phyloP scores from a whole-genome alignment of 2,888 invertebrate species.

The Eristalis arbustorum region DNA sequence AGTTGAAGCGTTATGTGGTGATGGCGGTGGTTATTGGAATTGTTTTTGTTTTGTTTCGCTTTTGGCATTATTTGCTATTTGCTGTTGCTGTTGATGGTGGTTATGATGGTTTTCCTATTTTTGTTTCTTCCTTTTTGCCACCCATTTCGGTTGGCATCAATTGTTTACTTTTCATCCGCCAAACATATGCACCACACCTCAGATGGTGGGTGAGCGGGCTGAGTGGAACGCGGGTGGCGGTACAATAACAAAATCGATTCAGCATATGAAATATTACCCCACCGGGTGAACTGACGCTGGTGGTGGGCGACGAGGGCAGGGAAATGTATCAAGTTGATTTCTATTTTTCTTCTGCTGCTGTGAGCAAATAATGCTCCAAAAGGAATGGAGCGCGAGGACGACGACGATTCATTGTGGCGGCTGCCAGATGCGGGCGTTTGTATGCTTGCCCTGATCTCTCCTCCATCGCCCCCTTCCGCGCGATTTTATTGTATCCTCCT shows the following conservation, averaged over 20 bases:
- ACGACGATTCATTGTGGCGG: conserved; percentile 60
- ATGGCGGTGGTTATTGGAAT: conserved; percentile 63
- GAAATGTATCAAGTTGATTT: conserved; percentile 66
- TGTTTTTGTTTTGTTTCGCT: conserved; percentile 69
- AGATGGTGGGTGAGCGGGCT: conserved; percentile 7
- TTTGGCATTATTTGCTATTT: conserved; percentile 71
- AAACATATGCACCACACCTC: conserved; percentile 70
- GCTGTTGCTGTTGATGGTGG: conserved; percentile 55
- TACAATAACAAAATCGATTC: conserved; percentile 15
- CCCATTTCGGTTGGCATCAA: conserved; percentile 66
- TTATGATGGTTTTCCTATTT: conserved; percentile 61
- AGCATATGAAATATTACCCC: conserved; percentile 41
- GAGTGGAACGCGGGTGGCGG: not conserved
- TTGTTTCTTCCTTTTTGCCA: conserved; percentile 10
- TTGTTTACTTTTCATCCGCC: conserved; percentile 70
- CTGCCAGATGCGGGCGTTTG: conserved; percentile 64
- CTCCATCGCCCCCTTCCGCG: not conserved
- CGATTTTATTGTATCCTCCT: not conserved
- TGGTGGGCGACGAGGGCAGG: not conserved
- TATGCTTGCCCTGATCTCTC: conserved; percentile 37
- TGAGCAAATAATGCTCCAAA: conserved; percentile 62
- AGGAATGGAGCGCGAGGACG: conserved; percentile 60
- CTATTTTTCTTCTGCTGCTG: conserved; percentile 64
- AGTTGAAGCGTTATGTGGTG: conserved; percentile 42
- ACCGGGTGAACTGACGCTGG: not conserved